Conservation (phyloP, 2,797 vertebrate species). For the Oreonectes daqikongensis region DNA sequence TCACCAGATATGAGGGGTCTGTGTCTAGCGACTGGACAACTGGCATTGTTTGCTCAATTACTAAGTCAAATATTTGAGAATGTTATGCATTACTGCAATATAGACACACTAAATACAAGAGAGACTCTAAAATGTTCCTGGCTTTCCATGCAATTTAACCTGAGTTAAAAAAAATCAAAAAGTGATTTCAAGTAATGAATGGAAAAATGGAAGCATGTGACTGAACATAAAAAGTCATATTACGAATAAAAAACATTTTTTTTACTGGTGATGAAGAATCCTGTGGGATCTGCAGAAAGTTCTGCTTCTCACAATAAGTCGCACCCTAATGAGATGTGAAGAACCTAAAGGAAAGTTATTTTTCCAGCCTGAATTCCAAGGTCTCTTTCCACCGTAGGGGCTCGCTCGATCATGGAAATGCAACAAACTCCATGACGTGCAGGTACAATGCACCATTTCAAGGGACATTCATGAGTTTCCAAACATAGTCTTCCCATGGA, state of each 20-base stretch:
- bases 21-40: conserved; percentile 1
- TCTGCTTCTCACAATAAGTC: conserved; percentile 22
- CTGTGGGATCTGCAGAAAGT: conserved; percentile 9
- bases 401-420: conserved; percentile 73
- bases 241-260: conserved; percentile 2
- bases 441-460: conserved; percentile 65
- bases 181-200: conserved; percentile 3
- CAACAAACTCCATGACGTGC: conserved; percentile 72
- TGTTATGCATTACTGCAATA: background rate
- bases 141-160: background rate
- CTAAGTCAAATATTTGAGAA: conserved; percentile 47
- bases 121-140: background rate
- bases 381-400: conserved; percentile 73
- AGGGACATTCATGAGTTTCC: conserved; percentile 43
- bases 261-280: background rate
- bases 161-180: too few relatives aligned
- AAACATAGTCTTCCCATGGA: conserved; percentile 17
- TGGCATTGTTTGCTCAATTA: conserved; percentile 38
- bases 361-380: conserved; percentile 70
- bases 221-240: background rate
- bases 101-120: background rate
- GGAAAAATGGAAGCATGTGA: background rate
- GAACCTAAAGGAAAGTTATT: conserved; percentile 64
- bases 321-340: conserved; percentile 68
- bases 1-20: background rate